These are phyloP conservation scores for Ciconia maguari DNA, from an alignment of 2,113 vertebrate species.

Conservation along the genomic window DNA sequence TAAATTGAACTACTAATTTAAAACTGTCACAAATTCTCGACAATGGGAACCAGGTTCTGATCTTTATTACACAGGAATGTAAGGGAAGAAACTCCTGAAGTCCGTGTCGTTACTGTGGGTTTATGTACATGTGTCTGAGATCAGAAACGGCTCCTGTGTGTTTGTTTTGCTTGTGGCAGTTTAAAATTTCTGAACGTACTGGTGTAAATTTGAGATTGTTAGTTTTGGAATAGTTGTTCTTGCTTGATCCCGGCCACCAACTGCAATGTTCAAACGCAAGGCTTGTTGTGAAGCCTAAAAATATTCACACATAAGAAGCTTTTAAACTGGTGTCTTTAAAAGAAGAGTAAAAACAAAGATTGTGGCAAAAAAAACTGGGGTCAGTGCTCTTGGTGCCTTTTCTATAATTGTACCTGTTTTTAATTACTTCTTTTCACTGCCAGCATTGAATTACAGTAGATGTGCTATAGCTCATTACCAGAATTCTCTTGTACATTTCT, in stretches of 20 bases:
- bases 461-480: slow-evolving; percentile 73
- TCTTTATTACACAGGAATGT: not conserved
- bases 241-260: slow-evolving; percentile 74
- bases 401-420: slow-evolving; percentile 84
- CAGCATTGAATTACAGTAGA: slow-evolving; percentile 78
- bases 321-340: slow-evolving; percentile 80
- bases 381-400: slow-evolving; percentile 87
- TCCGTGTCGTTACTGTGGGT: not conserved
- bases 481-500: slow-evolving; percentile 78
- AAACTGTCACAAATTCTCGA: slow-evolving; percentile 22
- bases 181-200: slow-evolving; percentile 58
- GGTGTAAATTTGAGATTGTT: slow-evolving; percentile 56
- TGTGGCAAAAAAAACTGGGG: slow-evolving; percentile 76
- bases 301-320: slow-evolving; percentile 74
- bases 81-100: not conserved
- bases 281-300: slow-evolving; percentile 80
- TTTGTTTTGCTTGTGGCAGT: slow-evolving; percentile 55
- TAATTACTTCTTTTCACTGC: slow-evolving; percentile 84
- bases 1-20: slow-evolving; percentile 55
- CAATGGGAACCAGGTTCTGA: slow-evolving; percentile 32
- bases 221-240: slow-evolving; percentile 53
- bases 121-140: not conserved
- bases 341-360: slow-evolving; percentile 69
- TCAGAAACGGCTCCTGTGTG: slow-evolving; percentile 23
- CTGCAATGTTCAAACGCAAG: slow-evolving; percentile 64